Conservation (phyloP, 1,140 invertebrate genomes). For the Zaprionus tsacasi region DNA sequence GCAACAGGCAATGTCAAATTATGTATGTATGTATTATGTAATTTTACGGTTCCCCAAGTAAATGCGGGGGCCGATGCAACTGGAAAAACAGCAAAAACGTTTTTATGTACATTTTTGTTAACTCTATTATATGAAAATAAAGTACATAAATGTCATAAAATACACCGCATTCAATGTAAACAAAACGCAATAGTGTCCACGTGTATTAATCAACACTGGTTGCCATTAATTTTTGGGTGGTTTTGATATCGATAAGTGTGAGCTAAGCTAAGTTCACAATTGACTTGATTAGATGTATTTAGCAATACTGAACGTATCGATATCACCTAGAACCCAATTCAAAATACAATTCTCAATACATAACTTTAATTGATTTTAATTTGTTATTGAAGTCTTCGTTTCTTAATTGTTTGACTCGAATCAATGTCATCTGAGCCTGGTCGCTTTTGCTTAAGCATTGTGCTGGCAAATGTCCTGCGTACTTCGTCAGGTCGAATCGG, state of each 20-base stretch:
- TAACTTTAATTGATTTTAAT: not conserved
- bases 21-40: conserved; percentile 61
- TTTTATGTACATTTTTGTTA: conserved; percentile 76
- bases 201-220: not conserved
- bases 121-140: conserved; percentile 63
- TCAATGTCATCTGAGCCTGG: not conserved
- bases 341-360: not conserved
- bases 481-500: not conserved
- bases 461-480: not conserved
- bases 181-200: not conserved
- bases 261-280: not conserved
- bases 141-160: conserved; percentile 63
- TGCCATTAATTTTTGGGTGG: not conserved
- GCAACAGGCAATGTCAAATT: conserved; percentile 74
- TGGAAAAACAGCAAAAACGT: conserved; percentile 38
- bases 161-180: conserved; percentile 21
- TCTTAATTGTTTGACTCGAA: not conserved
- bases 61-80: conserved; percentile 29
- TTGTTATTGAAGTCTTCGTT: not conserved
- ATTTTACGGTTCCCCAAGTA: conserved; percentile 46
- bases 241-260: not conserved
- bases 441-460: not conserved
- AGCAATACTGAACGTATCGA: not conserved
- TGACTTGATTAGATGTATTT: not conserved
- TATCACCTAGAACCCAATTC: not conserved